A percentile compares a stretch with the other conserved stretches of the same genome.
These are phyloP conservation scores for Phortica magna DNA, from an alignment of 2,888 invertebrate species.

Conservation along the genomic window DNA sequence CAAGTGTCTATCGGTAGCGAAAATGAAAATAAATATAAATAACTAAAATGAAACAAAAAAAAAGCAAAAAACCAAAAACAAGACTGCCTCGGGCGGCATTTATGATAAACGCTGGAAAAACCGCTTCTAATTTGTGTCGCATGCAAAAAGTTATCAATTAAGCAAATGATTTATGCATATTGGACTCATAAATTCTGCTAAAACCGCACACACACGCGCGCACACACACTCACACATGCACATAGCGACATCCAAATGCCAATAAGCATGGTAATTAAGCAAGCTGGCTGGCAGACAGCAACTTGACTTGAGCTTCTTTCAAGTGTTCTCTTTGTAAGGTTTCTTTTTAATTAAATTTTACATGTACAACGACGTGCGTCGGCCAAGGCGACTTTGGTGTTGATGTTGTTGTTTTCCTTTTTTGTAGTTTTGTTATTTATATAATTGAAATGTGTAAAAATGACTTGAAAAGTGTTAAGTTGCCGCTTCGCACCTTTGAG, in stretches of 20 bases:
- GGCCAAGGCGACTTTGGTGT: constrained; percentile 49
- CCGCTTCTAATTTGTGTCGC: constrained; percentile 68
- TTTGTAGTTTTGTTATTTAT: not conserved
- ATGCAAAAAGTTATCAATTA: constrained; percentile 69
- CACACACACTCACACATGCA: too few relatives aligned
- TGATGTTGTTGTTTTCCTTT: constrained; percentile 29
- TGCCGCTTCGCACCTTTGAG: constrained; percentile 26
- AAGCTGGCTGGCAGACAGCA: not conserved
- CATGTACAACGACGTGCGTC: constrained; percentile 49
- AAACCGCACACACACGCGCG: constrained; percentile 33
- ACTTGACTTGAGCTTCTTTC: not conserved
- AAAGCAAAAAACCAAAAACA: not conserved
- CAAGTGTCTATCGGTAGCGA: constrained; percentile 55
- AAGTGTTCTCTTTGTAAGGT: constrained; percentile 46
- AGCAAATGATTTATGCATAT: constrained; percentile 66
- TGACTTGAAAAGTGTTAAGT: constrained; percentile 70
- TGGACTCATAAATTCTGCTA: constrained; percentile 60
- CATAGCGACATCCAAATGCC: not conserved
- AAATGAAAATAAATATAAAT: not conserved
- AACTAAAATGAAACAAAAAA: not conserved
- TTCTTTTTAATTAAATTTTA: constrained; percentile 69
- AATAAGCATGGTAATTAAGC: constrained; percentile 7
- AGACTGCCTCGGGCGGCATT: not conserved
- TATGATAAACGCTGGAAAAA: constrained; percentile 20
- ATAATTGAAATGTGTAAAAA: constrained; percentile 71